These are phyloP conservation scores for Diphyllodes magnificus DNA, from an alignment of 2,113 vertebrate genomes.

Conservation along the genomic window DNA sequence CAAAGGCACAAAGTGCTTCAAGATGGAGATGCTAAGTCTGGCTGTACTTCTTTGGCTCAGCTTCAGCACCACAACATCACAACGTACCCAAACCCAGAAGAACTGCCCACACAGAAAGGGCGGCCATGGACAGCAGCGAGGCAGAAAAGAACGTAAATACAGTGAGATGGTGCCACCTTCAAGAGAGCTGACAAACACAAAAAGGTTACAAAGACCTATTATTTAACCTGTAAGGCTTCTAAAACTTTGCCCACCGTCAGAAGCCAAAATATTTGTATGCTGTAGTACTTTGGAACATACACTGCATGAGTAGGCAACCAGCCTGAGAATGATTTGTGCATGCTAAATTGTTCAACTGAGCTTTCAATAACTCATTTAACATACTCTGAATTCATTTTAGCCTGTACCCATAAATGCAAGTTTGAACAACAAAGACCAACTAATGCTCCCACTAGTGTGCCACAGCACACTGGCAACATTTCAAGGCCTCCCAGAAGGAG, in stretches of 20 bases:
- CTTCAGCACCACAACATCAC: not conserved
- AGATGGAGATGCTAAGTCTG: not conserved
- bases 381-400: not conserved
- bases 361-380: conserved; percentile 16
- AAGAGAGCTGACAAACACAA: not conserved
- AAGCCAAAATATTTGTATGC: not conserved
- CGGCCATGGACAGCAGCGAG: not conserved
- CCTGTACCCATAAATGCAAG: not conserved
- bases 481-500: not conserved
- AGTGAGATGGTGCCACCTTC: not conserved
- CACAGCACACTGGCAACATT: not conserved
- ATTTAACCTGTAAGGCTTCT: not conserved
- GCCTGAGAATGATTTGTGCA: not conserved
- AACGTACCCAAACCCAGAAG: not conserved
- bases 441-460: not conserved
- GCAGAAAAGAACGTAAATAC: not conserved
- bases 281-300: not conserved
- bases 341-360: not conserved
- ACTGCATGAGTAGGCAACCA: not conserved
- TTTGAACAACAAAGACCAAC: not conserved
- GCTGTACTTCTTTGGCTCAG: not conserved
- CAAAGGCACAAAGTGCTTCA: not conserved
- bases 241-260: not conserved
- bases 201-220: not conserved
- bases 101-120: not conserved